These are phyloP conservation scores for Drosophila planitibia DNA, from an alignment of 2,888 invertebrate genomes.

Conservation along the genomic window DNA sequence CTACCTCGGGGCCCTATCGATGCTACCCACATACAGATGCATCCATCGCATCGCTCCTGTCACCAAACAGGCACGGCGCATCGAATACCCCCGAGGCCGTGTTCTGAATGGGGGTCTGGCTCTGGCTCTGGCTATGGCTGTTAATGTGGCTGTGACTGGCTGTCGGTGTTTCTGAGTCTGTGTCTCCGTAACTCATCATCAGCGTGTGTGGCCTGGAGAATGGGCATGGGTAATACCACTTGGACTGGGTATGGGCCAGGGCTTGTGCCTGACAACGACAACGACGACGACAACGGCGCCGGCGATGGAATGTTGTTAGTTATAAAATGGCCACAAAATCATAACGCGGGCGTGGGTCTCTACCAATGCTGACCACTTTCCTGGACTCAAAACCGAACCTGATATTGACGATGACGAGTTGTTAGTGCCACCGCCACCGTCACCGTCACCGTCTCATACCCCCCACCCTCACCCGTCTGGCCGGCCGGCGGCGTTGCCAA, in stretches of 20 bases:
- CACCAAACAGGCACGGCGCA: constrained; percentile 56
- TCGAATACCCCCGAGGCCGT: constrained; percentile 49
- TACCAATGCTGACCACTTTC: constrained; percentile 41
- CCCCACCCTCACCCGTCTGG: constrained; percentile 8
- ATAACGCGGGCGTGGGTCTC: constrained; percentile 78
- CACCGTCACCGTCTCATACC: constrained; percentile 18
- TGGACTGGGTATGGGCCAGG: constrained; percentile 11
- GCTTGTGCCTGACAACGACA: constrained; percentile 29
- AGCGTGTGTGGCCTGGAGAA: constrained; percentile 61
- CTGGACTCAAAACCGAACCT: constrained; percentile 64
- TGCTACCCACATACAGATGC: constrained; percentile 48
- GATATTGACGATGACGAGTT: constrained; percentile 75
- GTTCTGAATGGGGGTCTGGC: constrained; percentile 11
- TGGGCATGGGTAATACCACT: constrained; percentile 22
- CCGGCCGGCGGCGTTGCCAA: constrained; percentile 13
- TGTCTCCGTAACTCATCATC: constrained; percentile 57
- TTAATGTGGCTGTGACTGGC: constrained; percentile 11
- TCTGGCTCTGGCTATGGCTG: constrained; percentile 13
- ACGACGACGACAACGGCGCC: constrained; percentile 46
- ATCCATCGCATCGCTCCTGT: constrained; percentile 60
- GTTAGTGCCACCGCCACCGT: constrained; percentile 41
- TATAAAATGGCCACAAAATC: constrained; percentile 81
- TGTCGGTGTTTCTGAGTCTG: constrained; percentile 28
- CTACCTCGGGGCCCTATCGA: constrained; percentile 3
- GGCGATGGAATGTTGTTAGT: constrained; percentile 75